Evolutionary conservation across 1,140 invertebrate species (phyloP), one percentile per base, ranked within the genome.

Genomic region (Camponotus pennsylvanicus): DNA sequence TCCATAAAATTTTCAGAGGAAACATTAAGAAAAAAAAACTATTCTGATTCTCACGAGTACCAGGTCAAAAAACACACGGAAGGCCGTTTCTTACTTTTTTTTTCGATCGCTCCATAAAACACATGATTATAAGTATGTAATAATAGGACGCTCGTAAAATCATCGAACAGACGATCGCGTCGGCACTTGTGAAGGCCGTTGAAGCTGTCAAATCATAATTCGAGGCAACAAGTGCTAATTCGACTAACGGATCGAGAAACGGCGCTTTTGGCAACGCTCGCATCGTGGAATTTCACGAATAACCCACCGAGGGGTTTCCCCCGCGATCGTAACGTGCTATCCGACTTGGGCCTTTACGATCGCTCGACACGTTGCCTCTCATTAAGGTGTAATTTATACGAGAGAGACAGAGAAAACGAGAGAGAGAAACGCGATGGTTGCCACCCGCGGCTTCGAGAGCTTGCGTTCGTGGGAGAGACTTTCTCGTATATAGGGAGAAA

Each of bases 401-500:
- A 59, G 40, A 73, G 64, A 57, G 42, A 75, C 37, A 66, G n/a
- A 32, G 69, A 75, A n/a, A 18, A 45, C 66, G 63, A 57, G 52
- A 75, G 27, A 78, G n/a, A 32, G 69, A 75, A 42, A 21, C 18
- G 27, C 34, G n/a, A 49, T 32, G 13, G 11, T 42, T 70, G 75
- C 89, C 86, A 91, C 89, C 87, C 75, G 78, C 67, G 75, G 61
- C 78, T 90, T 90, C 61, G 42, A 69, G 40, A 40, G 45, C 77
- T 57, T 27, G 45, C 63, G 49, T 75, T 61, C 63, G 66, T 88
- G 78, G 64, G 67, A 88, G 66, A 82, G 45, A 63, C 40, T 52
- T 15, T 52, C 49, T 78, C 32, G 3, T n/a, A 52, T 52, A 52
- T 27, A 27, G 27, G 27, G 40, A 64, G 85, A 90, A 86, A 32